Evolutionary conservation across 1,140 invertebrate species (phyloP).

Genomic region (Drosophila simulans): DNA sequence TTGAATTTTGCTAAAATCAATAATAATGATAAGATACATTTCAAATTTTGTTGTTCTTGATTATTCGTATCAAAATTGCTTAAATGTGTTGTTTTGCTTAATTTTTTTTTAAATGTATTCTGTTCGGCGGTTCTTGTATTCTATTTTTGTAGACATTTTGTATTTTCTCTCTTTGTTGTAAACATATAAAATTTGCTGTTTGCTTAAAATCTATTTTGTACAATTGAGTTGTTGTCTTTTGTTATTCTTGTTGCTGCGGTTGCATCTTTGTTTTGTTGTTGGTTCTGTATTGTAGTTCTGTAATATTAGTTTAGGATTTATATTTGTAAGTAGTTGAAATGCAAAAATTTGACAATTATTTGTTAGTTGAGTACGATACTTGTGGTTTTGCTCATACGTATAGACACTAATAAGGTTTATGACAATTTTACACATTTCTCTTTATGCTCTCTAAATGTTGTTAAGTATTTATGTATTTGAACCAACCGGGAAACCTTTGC

Average conservation of each 20-base stretch:
- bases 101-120: slow-evolving; percentile 25
- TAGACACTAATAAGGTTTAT: slow-evolving; percentile 51
- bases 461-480: slow-evolving; percentile 5
- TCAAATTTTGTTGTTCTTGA: slow-evolving; percentile 15
- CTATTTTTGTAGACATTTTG: slow-evolving; percentile 55
- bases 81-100: slow-evolving; percentile 43
- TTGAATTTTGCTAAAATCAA: slow-evolving; percentile 76
- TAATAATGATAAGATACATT: slow-evolving; percentile 68
- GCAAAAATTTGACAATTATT: slow-evolving; percentile 74
- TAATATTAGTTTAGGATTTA: slow-evolving; percentile 31
- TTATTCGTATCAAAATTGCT: slow-evolving; percentile 70
- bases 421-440: slow-evolving; percentile 29
- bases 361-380: slow-evolving; percentile 57
- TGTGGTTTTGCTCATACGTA: slow-evolving; percentile 45
- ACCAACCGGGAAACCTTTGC: slow-evolving; percentile 48
- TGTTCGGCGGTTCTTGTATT: slow-evolving; percentile 65
- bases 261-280: slow-evolving; percentile 58
- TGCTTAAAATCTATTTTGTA: slow-evolving; percentile 77
- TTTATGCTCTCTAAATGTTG: slow-evolving; percentile 15
- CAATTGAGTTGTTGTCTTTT: slow-evolving; percentile 80
- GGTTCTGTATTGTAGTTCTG: slow-evolving; percentile 47
- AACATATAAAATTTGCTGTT: slow-evolving; percentile 67
- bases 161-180: slow-evolving; percentile 41
- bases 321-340: slow-evolving; percentile 66
- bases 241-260: slow-evolving; percentile 38